Conservation (phyloP, 2,113 vertebrate species). For the Balaenoptera acutorostrata region DNA sequence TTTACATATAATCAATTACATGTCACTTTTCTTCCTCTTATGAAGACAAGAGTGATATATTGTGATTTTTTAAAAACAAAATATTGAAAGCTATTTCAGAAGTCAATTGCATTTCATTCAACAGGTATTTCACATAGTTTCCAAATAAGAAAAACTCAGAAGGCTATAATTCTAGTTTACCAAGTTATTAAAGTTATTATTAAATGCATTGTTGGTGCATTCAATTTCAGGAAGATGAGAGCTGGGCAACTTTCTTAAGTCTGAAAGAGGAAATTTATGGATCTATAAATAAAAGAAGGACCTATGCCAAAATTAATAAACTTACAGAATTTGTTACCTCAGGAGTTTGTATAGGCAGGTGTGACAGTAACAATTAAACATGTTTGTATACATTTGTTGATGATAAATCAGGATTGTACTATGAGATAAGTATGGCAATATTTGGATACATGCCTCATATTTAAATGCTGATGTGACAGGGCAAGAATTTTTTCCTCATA, state of each 20-base stretch:
- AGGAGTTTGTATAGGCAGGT: background rate
- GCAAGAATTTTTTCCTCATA: background rate
- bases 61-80: background rate
- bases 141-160: background rate
- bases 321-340: background rate
- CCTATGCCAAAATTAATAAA: background rate
- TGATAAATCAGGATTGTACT: background rate
- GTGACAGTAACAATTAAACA: background rate
- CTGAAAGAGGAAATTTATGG: background rate
- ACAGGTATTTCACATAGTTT: conserved; percentile 25
- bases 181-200: background rate
- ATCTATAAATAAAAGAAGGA: background rate
- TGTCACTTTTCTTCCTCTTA: background rate
- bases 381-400: background rate
- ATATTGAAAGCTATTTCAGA: background rate
- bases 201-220: background rate
- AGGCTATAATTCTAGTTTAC: background rate
- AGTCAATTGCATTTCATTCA: conserved; percentile 7
- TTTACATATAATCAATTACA: background rate
- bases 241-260: background rate
- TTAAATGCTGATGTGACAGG: background rate
- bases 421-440: background rate
- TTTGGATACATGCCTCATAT: background rate
- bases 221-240: conserved; percentile 31
- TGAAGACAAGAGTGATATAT: background rate